Conservation (phyloP, 35 echinoderm and acorn worm genomes). For the Apostichopus parvimensis region DNA sequence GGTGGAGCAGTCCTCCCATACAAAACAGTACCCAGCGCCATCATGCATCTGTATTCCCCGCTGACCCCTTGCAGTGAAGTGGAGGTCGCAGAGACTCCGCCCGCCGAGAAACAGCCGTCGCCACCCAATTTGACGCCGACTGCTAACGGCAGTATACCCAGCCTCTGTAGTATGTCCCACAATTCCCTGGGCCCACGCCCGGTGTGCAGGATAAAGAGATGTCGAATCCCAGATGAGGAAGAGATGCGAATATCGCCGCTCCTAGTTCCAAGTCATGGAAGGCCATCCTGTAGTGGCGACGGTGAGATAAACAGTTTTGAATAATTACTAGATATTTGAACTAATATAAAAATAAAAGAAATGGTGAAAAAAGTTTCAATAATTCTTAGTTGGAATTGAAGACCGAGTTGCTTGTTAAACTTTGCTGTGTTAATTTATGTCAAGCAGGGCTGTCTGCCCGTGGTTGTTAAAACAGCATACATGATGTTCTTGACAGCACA, state of each 20-base stretch:
- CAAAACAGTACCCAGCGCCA: conserved; percentile 43
- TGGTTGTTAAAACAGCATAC: too few species aligned
- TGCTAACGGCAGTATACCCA: conserved; percentile 16
- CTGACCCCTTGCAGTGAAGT: conserved; percentile 16
- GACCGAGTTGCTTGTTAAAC: too few species aligned
- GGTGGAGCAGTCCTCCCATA: conserved; percentile 34
- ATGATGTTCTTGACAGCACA: too few species aligned
- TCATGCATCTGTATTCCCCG: conserved; percentile 15
- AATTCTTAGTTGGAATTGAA: too few species aligned
- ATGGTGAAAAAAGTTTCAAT: too few species aligned
- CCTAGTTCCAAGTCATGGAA: background rate
- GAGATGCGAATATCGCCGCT: conserved; percentile 23
- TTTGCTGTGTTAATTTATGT: too few species aligned
- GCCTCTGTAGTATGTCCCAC: conserved; percentile 54
- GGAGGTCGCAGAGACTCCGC: background rate
- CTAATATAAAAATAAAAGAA: too few species aligned
- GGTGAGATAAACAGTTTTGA: conserved; percentile 3
- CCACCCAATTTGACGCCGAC: background rate
- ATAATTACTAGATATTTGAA: too few species aligned
- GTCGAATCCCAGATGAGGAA: conserved; percentile 40
- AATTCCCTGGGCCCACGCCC: conserved; percentile 50
- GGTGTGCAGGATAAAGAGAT: conserved; percentile 44
- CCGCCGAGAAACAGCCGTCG: background rate
- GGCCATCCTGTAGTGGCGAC: conserved; percentile 26
- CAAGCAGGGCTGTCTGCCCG: too few species aligned